A percentile compares a stretch with the other conserved stretches of the same genome.
phyloP scores from a whole-genome alignment of 1,140 invertebrate species.

The Schlechtendalia chinensis region DNA sequence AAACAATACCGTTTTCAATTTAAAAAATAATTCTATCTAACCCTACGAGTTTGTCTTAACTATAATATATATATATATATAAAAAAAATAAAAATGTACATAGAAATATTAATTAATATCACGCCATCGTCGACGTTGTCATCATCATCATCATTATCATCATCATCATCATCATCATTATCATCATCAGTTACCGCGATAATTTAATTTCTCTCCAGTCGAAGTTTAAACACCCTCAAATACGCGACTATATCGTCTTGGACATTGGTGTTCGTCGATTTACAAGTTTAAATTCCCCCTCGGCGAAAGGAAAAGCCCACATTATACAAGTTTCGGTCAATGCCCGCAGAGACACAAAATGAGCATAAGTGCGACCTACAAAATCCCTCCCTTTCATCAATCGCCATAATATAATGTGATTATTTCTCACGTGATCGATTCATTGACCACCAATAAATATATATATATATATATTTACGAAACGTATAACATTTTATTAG shows the following conservation, averaged over 20 bases:
- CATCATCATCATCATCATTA: too few relatives aligned
- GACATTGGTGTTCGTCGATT: neutral
- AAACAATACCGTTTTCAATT: too few relatives aligned
- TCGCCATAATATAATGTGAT: neutral
- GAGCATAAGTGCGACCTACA: neutral
- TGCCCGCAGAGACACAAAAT: neutral
- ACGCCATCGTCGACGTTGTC: too few relatives aligned
- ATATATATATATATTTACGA: too few relatives aligned
- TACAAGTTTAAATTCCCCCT: neutral
- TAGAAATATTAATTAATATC: too few relatives aligned
- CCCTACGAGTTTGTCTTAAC: too few relatives aligned
- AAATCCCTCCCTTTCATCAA: neutral
- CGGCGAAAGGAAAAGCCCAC: neutral
- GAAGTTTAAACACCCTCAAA: neutral
- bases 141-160: too few relatives aligned
- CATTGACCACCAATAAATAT: neutral
- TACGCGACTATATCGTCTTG: neutral
- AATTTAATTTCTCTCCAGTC: neutral
- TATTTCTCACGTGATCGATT: neutral
- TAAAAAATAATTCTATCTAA: too few relatives aligned
- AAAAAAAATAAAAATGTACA: too few relatives aligned
- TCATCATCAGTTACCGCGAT: neutral
- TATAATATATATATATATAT: too few relatives aligned
- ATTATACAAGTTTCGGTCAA: slow-evolving; percentile 7
- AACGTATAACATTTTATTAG: too few relatives aligned